phyloP scores from a whole-genome alignment of 2,888 invertebrate species.

The Eupithecia subumbrata region DNA sequence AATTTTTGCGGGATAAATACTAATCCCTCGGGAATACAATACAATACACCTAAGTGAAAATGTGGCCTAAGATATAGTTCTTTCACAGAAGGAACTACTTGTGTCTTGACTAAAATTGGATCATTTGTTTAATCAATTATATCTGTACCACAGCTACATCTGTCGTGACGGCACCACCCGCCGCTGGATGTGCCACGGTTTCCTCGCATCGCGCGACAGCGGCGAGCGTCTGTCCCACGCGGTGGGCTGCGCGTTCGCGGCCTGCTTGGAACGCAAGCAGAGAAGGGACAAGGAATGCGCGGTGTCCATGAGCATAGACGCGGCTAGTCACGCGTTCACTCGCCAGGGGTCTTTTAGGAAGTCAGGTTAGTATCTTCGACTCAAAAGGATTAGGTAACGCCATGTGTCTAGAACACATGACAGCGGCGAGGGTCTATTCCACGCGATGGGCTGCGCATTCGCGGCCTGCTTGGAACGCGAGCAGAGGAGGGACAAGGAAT shows the following conservation, averaged over 20 bases:
- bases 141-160: slow-evolving; percentile 90
- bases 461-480: slow-evolving; percentile 99
- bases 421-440: slow-evolving; percentile 98
- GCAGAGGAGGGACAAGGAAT: slow-evolving; percentile 98
- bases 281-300: slow-evolving; percentile 98
- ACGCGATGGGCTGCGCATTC: slow-evolving; percentile 99
- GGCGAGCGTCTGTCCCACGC: slow-evolving; percentile 99
- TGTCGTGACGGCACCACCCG: slow-evolving; percentile 99
- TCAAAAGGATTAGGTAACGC: background rate
- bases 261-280: slow-evolving; percentile 98
- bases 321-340: slow-evolving; percentile 95
- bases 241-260: slow-evolving; percentile 99
- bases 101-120: background rate
- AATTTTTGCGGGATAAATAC: no score
- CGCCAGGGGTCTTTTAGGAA: slow-evolving; percentile 96
- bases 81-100: background rate
- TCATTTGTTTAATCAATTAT: background rate
- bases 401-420: slow-evolving; percentile 75
- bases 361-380: slow-evolving; percentile 66
- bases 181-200: slow-evolving; percentile 99
- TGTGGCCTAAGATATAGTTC: background rate
- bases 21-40: no score
- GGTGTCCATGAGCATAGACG: slow-evolving; percentile 96
- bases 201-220: slow-evolving; percentile 96
- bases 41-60: no score